Percentiles rank a stretch among this genome's conserved stretches.
phyloP scores from a whole-genome alignment of 2,888 invertebrate species.

The Vanessa cardui region DNA sequence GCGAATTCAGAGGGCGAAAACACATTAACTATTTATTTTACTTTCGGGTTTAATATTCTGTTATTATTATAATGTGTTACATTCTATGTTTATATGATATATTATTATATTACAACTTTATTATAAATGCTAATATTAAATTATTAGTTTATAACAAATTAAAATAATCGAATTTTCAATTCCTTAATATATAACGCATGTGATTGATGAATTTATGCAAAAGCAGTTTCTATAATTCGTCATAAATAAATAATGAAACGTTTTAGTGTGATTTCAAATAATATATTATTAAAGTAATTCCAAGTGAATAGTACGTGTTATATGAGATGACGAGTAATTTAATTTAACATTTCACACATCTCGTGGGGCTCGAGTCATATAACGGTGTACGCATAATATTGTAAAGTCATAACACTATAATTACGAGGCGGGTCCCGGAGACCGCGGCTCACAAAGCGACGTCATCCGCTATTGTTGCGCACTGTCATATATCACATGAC shows the following conservation, averaged over 20 bases:
- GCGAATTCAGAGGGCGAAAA: slow-evolving; percentile 59
- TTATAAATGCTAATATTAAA: neutral
- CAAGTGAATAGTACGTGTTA: too few relatives aligned
- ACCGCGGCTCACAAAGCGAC: slow-evolving; percentile 59
- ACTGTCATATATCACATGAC: slow-evolving; percentile 49
- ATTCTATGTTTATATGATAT: neutral
- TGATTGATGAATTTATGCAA: too few relatives aligned
- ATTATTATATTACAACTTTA: neutral
- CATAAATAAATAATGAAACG: too few relatives aligned
- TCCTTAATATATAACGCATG: too few relatives aligned
- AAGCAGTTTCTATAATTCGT: too few relatives aligned
- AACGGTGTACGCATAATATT: slow-evolving; percentile 56
- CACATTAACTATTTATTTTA: slow-evolving; percentile 46
- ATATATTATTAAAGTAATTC: too few relatives aligned
- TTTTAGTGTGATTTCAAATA: too few relatives aligned
- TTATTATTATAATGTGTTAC: slow-evolving; percentile 27
- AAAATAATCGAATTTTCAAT: too few relatives aligned
- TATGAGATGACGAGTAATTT: neutral
- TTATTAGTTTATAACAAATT: neutral
- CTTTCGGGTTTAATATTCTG: slow-evolving; percentile 28
- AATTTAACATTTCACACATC: neutral
- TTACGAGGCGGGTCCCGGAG: slow-evolving; percentile 60
- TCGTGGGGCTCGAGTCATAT: slow-evolving; percentile 22
- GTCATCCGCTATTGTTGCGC: slow-evolving; percentile 71
- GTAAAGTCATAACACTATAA: slow-evolving; percentile 78